Evolutionary conservation across 2,113 vertebrate genomes (phyloP), one percentile per base, ranked within the genome.

Genomic region (Syngnathoides biaculeatus): DNA sequence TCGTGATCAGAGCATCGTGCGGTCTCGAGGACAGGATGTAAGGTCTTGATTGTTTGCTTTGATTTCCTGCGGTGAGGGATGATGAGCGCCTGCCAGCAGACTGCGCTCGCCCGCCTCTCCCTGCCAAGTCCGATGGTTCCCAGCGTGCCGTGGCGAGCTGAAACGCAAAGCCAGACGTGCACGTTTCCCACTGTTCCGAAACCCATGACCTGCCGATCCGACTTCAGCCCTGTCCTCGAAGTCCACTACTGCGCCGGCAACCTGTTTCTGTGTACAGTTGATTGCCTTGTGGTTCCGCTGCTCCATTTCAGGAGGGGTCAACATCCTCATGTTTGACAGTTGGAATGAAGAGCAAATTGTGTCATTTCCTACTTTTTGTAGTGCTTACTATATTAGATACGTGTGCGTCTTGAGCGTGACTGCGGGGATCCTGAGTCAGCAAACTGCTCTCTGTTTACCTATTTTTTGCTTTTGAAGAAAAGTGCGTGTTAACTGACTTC

Each of bases 11-110:
- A 82, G 72, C 72, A 62, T 59, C 50, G 72, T 71, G 82, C 71
- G 84, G 84, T 87, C 84, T 78, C 65, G 62, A 69, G 74, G 75
- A 88, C 83, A 90, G 89, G 90, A 92, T 89, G 84, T 79, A 66
- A 81, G 84, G 79, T 83, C 83, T 75, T 88, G 89, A 91, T 89
- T 91, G 89, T 90, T 91, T 91, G 82, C 84, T 89, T 90, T 86
- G 79, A 87, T 92, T 88, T 90, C 84, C 85, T 90, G 79, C 77
- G 85, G 86, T 87, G 86, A 91, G 79, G 75, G 81, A 81, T 82
- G 81, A 89, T 79, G 78, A 72, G 73, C 65, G 77, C 73, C 82
- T 80, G 76, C 82, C 79, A 77, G 77, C 71, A 74, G 68, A 42
- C 43, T 55, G 57, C 27, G 64, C 68, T 77, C 72, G 58, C 67